phyloP scores from a whole-genome alignment of 2,888 invertebrate genomes.

The Lordiphosa andalusiaca region DNA sequence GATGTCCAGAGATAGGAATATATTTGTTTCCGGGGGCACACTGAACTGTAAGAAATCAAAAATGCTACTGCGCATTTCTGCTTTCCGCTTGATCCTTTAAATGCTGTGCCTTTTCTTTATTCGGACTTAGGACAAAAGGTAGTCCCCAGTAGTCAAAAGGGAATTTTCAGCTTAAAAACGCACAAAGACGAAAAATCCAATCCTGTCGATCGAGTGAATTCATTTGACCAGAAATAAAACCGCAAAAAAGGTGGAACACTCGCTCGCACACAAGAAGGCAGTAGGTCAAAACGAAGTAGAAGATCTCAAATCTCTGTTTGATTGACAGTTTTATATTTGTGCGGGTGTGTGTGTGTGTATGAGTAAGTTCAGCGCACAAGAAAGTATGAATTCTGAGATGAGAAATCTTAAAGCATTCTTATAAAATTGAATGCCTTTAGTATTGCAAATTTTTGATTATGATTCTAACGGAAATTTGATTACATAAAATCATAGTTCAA shows the following conservation, averaged over 20 bases:
- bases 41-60: conserved; percentile 71
- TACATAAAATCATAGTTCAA: too few relatives aligned
- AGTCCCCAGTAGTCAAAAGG: conserved; percentile 62
- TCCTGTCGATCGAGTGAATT: conserved; percentile 62
- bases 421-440: too few relatives aligned
- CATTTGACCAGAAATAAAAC: conserved; percentile 77
- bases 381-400: too few relatives aligned
- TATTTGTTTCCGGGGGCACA: conserved; percentile 28
- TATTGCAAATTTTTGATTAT: too few relatives aligned
- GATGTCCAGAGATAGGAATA: conserved; percentile 1
- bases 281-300: conserved; percentile 46
- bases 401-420: too few relatives aligned
- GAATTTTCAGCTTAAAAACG: conserved; percentile 61
- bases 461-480: too few relatives aligned
- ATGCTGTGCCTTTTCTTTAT: conserved; percentile 25
- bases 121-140: conserved; percentile 26
- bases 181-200: conserved; percentile 41
- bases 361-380: conserved; percentile 1
- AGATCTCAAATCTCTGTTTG: conserved; percentile 51
- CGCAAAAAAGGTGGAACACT: conserved; percentile 55
- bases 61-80: conserved; percentile 68
- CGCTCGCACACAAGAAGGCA: conserved; percentile 40
- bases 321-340: conserved; percentile 57
- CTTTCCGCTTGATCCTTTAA: conserved; percentile 57
- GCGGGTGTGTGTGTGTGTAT: neutral